Base-by-base conservation (phyloP, 2,797 vertebrate species). In the Podargus strigoides region DNA sequence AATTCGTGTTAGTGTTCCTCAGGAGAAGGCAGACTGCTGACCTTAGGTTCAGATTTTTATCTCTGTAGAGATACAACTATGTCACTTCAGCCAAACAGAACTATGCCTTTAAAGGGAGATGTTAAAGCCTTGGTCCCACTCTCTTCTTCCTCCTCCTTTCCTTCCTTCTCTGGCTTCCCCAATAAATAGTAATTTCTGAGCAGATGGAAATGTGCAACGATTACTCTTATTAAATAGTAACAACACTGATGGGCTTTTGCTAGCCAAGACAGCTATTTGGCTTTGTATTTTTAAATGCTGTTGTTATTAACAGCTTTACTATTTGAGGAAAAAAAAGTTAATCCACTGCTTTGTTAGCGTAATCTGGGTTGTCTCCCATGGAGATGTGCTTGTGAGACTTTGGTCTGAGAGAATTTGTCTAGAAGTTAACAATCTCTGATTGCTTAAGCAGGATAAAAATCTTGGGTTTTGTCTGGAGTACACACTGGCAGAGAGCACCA, bases 361-460 rank as follows among this genome's bases (percentile, higher is more conserved):
- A 62, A 77, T 81, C 72, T 85, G 69, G 53, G 52, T 78, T 76
- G 50, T 64, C 24, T 62, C 81, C 13, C 16, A 10, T 37, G 42
- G 83, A 70, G 95, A 59, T 16, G 37, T 2, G 22, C 26, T 68
- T 59, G 68, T 1, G 6, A 87, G 68, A 56, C 42, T 84, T 53
- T 12, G 30, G 56, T 58, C 78, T 68, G 66, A 73, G 75, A 67
- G 76, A 59, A 83, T 68, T 77, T 63, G 32, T 49, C 36, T 79
- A 39, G 50, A 81, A 78, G 85, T 85, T 63, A 87, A 84, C 90
- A 74, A 32, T 12, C 36, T 66, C 41, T 37, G 41, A 72, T 93
- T 89, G 36, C 66, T 84, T 82, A 77, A 85, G 56, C 68, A 50
- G 28, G 83, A 89, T 95, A 62, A 72, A 85, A 87, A 81, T 93